A percentile compares a stretch with the other conserved stretches of the same genome.
Conservation (phyloP, 2,797 vertebrate genomes). For the Clamator glandarius region DNA sequence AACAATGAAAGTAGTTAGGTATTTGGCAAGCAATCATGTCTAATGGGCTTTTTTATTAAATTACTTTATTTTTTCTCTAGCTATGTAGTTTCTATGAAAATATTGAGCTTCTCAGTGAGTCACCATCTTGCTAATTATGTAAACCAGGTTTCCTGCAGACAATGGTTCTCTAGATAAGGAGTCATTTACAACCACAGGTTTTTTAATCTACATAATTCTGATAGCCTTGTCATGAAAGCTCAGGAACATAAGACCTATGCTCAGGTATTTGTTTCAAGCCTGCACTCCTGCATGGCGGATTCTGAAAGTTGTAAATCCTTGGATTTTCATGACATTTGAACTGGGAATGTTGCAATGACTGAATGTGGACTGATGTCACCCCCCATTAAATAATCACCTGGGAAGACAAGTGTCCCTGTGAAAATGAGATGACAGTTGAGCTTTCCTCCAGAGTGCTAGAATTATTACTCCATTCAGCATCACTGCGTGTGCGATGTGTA, state of each 20-base stretch:
- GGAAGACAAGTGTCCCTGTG: conserved; percentile 73
- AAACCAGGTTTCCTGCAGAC: conserved; percentile 1
- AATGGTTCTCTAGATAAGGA: not conserved
- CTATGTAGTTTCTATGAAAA: not conserved
- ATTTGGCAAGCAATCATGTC: not conserved
- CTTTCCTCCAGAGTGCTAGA: conserved; percentile 52
- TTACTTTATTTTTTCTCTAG: not conserved
- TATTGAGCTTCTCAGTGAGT: not conserved
- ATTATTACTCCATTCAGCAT: conserved; percentile 62
- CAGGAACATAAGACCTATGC: not conserved
- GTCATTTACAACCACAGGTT: not conserved
- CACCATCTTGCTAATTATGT: conserved; percentile 43
- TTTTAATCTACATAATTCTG: not conserved
- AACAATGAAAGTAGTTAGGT: not conserved
- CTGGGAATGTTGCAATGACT: conserved; percentile 24
- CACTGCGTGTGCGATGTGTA: conserved; percentile 18
- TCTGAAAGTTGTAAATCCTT: conserved; percentile 75
- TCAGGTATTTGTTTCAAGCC: not conserved
- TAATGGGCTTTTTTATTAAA: not conserved
- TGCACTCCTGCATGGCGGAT: not conserved
- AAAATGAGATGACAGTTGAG: conserved; percentile 77
- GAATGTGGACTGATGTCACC: conserved; percentile 69
- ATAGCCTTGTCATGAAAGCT: not conserved
- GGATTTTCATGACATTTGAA: conserved; percentile 72
- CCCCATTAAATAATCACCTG: conserved; percentile 68